Evolutionary conservation across 2,888 invertebrate species (phyloP).

Genomic region (Euclidia mi): DNA sequence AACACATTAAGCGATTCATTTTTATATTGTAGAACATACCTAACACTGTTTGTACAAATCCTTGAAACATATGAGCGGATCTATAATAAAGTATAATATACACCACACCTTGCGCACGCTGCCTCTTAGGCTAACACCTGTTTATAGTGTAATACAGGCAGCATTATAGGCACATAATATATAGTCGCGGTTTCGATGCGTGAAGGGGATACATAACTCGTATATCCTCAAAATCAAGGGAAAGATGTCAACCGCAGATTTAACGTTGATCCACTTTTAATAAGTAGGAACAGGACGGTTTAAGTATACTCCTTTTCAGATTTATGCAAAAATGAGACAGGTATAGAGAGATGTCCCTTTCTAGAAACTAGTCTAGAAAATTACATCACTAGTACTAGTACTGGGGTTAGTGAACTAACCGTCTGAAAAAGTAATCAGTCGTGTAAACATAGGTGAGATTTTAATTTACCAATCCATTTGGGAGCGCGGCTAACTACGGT

Average conservation of each 20-base stretch:
- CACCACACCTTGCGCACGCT: background rate
- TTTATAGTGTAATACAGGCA: constrained; percentile 36
- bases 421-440: no score
- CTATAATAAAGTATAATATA: no score
- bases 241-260: constrained; percentile 27
- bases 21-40: no score
- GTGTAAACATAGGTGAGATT: constrained; percentile 32
- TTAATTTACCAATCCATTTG: background rate
- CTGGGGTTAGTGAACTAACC: no score
- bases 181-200: constrained; percentile 33
- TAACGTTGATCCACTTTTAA: constrained; percentile 36
- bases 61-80: no score
- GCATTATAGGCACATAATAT: constrained; percentile 18
- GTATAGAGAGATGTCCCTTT: no score
- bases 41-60: no score
- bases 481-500: constrained; percentile 6
- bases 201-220: constrained; percentile 40
- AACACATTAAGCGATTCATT: no score
- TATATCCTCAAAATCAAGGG: constrained; percentile 38
- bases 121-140: constrained; percentile 34
- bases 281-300: constrained; percentile 11
- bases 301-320: no score
- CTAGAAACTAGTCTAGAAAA: no score
- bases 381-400: no score
- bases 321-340: no score